Base-by-base conservation (phyloP, 2,113 vertebrate genomes). In the Cervus canadensis region DNA sequence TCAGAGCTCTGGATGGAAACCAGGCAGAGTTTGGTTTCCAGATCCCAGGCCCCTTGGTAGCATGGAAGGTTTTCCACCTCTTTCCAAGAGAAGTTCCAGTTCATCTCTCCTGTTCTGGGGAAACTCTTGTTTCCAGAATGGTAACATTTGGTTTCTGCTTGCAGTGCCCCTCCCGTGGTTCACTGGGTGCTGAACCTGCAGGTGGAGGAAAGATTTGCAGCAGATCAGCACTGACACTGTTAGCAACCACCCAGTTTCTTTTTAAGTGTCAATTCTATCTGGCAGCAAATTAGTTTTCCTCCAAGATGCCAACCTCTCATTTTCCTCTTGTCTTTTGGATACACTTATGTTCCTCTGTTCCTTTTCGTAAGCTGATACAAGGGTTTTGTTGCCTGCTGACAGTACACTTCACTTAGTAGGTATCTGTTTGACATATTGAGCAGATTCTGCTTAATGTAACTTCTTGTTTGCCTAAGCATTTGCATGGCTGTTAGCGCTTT, bases 11-110 rank as follows among this genome's bases (percentile, higher is more conserved):
- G 30, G 78, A 33, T 82, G 50, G 99, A 99, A 98, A 99, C 99
- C n/a, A 99, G 99, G 89, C 98, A 99, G 36, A 99, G 99, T 0
- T 12, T 40, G n/a, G 10, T 40, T 71, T 99, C 99, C 9, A 99
- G 99, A 91, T 99, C 99, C 98, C 99, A 99, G 99, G 99, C 71
- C 26, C 28, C 40, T 30, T 4, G 17, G 6, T 6, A n/a, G 84
- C 13, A 4, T 30, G 33, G 91, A 94, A 90, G 89, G 60, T 57
- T 92, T 94, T 96, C 93, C 95, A 60, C 36, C 97, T 88, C 95
- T 56, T 48, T 89, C 12, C 96, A 98, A 96, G 96, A 89, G 92
- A 93, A 97, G 91, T 91, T 89, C 91, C 87, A 87, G 87, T n/a
- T 48, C 79, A 2, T 1, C 89, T 97, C 88, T 52, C 97, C 89